These are phyloP conservation scores for Falco cherrug DNA, from an alignment of 2,797 vertebrate genomes.

Conservation along the genomic window DNA sequence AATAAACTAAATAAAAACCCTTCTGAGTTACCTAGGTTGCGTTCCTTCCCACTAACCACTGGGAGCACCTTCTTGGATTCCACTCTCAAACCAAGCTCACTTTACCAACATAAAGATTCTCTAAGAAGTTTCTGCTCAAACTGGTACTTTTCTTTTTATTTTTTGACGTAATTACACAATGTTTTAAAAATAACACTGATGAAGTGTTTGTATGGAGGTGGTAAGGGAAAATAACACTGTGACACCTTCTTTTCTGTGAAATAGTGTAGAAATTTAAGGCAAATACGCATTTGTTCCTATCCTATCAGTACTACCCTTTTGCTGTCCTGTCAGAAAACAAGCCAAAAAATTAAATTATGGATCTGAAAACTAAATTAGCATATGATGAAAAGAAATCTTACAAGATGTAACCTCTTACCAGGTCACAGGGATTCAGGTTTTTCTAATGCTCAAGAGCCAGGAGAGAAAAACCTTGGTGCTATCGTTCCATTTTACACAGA, in stretches of 20 bases:
- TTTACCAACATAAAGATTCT: not conserved
- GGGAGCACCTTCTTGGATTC: not conserved
- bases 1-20: not conserved
- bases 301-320: not conserved
- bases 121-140: not conserved
- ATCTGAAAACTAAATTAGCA: not conserved
- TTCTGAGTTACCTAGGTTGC: not conserved
- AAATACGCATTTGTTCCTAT: not conserved
- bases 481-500: not conserved
- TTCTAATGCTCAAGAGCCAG: not conserved
- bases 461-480: not conserved
- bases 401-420: not conserved
- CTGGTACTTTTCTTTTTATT: not conserved
- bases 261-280: not conserved
- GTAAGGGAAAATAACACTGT: not conserved
- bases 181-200: not conserved
- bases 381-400: not conserved
- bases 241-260: not conserved
- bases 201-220: not conserved
- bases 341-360: not conserved
- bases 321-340: not conserved
- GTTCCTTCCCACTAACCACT: not conserved
- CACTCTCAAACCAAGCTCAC: not conserved
- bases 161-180: not conserved
- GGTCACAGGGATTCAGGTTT: not conserved